Base-by-base conservation (phyloP, 37 sponge, comb jelly and placozoan genomes). In the Petrosia ficiformis region DNA sequence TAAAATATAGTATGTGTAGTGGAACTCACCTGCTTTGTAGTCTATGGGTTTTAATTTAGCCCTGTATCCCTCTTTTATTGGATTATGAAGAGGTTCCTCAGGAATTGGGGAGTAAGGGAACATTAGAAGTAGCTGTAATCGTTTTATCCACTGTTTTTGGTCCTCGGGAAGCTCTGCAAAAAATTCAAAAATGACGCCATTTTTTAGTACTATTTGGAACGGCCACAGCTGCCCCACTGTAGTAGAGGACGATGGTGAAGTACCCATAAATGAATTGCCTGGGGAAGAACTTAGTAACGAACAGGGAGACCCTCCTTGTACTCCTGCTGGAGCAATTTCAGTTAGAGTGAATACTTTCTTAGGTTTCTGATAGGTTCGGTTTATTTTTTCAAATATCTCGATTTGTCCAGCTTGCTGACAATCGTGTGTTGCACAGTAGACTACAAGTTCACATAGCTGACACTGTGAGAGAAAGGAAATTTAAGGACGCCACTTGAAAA, bases 51-150 rank as follows among this genome's bases (percentile, higher is more conserved):
- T 69, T 36, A 86, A 69, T 56, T 35, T 59, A 21, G 33, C 10
- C 24, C 79, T 30, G 36, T 72, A 74, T 3, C 48, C 42, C 10
- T 85, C 86, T 31, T 72, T 85, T 25, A 85, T 78, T 8, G 86
- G 86, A 42, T 85, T 78, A 37, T 16, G 14, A 10, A 8, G 2
- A 0, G 86, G 86, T 37, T 85, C 85, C 44, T 85, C 86, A 39
- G 86, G 86, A 22, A 85, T 85, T 4, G n/a, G 31, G 4, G 86
- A 73, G 21, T 77, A 68, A 6, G 86, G 80, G 32, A 73, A 85
- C 86, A 78, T 78, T n/a, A 77, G 31, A 22, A 85, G 60, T 0
- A 85, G 75, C 2, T 48, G 43, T 1, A 85, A 48, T 6, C 72
- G 57, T 31, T 74, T 78, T 1, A 85, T 54, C 86, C 86, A 85